Conservation (phyloP, 1,140 invertebrate genomes). For the Drosophila jambulina region DNA sequence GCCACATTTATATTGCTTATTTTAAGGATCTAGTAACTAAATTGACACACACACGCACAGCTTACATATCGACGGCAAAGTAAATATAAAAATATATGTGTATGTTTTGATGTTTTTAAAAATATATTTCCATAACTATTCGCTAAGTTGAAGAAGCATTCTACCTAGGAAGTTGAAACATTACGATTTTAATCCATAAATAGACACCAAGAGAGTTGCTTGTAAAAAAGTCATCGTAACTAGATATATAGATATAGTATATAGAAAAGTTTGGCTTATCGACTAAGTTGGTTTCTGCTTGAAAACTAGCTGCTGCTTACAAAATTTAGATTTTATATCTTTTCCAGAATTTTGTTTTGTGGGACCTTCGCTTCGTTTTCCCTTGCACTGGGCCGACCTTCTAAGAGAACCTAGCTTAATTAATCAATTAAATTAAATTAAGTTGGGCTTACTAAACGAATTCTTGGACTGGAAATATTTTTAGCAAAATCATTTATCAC, state of each 20-base stretch:
- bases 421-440: slow-evolving; percentile 29
- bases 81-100: slow-evolving; percentile 77
- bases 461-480: slow-evolving; percentile 63
- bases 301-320: slow-evolving; percentile 74
- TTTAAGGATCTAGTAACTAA: slow-evolving; percentile 52
- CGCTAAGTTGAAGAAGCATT: slow-evolving; percentile 67
- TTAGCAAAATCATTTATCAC: slow-evolving; percentile 80
- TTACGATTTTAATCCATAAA: slow-evolving; percentile 57
- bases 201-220: slow-evolving; percentile 81
- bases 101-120: slow-evolving; percentile 30
- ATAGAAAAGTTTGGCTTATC: slow-evolving; percentile 68
- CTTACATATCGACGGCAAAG: slow-evolving; percentile 71
- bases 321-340: slow-evolving; percentile 32
- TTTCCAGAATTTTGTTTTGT: slow-evolving; percentile 14
- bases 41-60: slow-evolving; percentile 64
- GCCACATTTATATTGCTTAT: slow-evolving; percentile 69
- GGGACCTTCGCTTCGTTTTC: neutral
- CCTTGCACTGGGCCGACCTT: slow-evolving; percentile 41
- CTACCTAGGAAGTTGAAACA: slow-evolving; percentile 70
- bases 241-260: slow-evolving; percentile 34
- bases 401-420: slow-evolving; percentile 32
- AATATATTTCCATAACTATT: slow-evolving; percentile 63
- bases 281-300: slow-evolving; percentile 57
- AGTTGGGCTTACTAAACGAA: slow-evolving; percentile 62
- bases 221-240: slow-evolving; percentile 56